Base-by-base conservation (phyloP, 1,140 invertebrate species). In the Gonatopus flavifemur region DNA sequence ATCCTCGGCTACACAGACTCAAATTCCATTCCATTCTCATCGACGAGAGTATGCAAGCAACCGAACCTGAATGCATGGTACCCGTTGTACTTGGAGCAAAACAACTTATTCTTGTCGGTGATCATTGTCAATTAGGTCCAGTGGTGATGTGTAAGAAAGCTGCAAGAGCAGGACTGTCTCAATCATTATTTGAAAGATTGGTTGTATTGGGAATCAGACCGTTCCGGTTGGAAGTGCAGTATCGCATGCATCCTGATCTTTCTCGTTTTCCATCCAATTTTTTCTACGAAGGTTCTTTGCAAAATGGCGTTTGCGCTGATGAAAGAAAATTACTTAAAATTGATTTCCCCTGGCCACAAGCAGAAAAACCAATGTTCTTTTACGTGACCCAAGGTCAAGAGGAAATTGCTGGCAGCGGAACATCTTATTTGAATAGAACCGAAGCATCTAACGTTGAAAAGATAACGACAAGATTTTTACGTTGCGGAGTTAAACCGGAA, bases 141-240 rank as follows among this genome's bases (percentile, higher is more conserved):
- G 96, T 98, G 0, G 96, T 98, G 0, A 99, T 99, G 96, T 99
- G 96, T 77, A 99, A 99, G 74, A 98, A 98, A 74, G 96, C 98
- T 0, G 94, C 96, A 0, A 85, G 91, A 42, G 96, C 97, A 19
- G 98, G 98, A 0, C 83, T 99, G 2, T 96, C 94, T 0, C 96
- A 99, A 72, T 98, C 95, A 12, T 80, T 99, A 5, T 99, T 99
- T 77, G 98, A 99, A 72, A 82, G 98, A 12, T 80, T 99, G 0
- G 97, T 99, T 0, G 93, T 99, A 0, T 81, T 99, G 3, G 95
- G 96, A 8, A 98, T 98, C 52, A 82, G 94, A 33, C 96, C 96
- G 0, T 94, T 98, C 72, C 84, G 96, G 1, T 78, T 98, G 1
- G 95, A 98, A 77, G 98, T 99, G 2, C 98, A 99, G 71, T 99